A percentile compares a stretch with the other conserved stretches of the same genome.
These are phyloP conservation scores for Callithrix jacchus DNA, from an alignment of 2,113 vertebrate genomes.

Conservation along the genomic window DNA sequence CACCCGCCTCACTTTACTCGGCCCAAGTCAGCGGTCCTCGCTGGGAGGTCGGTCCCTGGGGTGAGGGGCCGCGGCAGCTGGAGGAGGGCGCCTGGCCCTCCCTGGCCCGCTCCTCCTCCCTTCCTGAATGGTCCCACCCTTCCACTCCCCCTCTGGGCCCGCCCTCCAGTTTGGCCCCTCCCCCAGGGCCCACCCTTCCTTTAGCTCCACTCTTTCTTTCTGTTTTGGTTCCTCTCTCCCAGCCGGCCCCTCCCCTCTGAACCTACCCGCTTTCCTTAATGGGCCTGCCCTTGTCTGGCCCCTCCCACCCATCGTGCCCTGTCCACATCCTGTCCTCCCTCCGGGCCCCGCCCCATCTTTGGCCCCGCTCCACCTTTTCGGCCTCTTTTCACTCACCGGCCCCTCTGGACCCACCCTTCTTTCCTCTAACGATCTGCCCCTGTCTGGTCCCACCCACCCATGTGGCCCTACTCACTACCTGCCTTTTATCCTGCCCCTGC, in stretches of 20 bases:
- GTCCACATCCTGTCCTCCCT: neutral
- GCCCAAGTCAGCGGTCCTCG: neutral
- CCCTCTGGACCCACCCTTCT: neutral
- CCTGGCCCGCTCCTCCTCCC: fast-evolving
- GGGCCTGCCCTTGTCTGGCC: neutral
- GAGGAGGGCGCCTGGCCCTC: fast-evolving
- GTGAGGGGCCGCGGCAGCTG: neutral
- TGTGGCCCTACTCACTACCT: neutral
- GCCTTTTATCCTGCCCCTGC: neutral
- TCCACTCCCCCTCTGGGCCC: no score
- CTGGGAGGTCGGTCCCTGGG: neutral
- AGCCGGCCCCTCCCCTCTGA: no score
- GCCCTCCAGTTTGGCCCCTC: neutral
- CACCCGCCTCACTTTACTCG: neutral
- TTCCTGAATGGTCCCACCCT: no score
- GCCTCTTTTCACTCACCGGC: no score
- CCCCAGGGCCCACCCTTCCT: neutral
- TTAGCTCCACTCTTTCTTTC: no score
- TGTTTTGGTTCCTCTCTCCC: no score
- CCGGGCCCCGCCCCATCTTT: neutral
- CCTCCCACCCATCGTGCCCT: fast-evolving
- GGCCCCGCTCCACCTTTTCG: neutral
- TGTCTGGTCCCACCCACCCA: neutral
- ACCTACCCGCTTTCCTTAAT: fast-evolving
- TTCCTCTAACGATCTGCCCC: neutral